These are phyloP conservation scores for Drosophila tropicalis DNA, from an alignment of 1,140 invertebrate genomes.

Conservation along the genomic window DNA sequence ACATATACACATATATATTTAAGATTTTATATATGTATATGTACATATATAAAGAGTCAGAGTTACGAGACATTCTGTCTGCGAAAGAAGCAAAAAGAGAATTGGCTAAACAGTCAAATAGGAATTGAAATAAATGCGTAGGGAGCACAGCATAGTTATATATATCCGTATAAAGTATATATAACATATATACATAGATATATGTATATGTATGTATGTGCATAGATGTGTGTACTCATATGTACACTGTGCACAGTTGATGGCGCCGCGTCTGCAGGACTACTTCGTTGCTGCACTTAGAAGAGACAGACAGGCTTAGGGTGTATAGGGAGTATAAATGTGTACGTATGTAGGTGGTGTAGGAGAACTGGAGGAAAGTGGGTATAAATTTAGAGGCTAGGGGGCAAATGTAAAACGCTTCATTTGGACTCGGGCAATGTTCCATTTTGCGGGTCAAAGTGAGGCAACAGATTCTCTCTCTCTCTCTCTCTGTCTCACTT, in stretches of 20 bases:
- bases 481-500: too few species aligned
- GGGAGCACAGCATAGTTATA: background rate
- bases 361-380: background rate
- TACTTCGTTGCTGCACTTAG: slow-evolving; percentile 13
- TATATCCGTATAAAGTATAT: background rate
- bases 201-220: slow-evolving; percentile 12
- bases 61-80: slow-evolving; percentile 45
- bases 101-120: slow-evolving; percentile 43
- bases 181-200: slow-evolving; percentile 3
- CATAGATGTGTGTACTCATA: background rate
- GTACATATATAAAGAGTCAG: slow-evolving; percentile 9
- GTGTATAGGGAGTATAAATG: background rate
- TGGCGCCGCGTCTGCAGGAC: slow-evolving; percentile 53
- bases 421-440: slow-evolving; percentile 42
- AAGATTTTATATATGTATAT: slow-evolving; percentile 6
- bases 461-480: slow-evolving; percentile 6
- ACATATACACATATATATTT: background rate
- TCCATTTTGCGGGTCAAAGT: slow-evolving; percentile 46
- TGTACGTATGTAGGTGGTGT: background rate
- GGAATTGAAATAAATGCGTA: slow-evolving; percentile 59
- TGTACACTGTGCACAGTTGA: slow-evolving; percentile 20
- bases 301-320: background rate
- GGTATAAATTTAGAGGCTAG: slow-evolving; percentile 13
- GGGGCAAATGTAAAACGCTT: slow-evolving; percentile 48
- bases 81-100: slow-evolving; percentile 28